A percentile compares a stretch with the other conserved stretches of the same genome.
Evolutionary conservation across 2,797 vertebrate genomes (phyloP).

Genomic region (Darevskia mixta): DNA sequence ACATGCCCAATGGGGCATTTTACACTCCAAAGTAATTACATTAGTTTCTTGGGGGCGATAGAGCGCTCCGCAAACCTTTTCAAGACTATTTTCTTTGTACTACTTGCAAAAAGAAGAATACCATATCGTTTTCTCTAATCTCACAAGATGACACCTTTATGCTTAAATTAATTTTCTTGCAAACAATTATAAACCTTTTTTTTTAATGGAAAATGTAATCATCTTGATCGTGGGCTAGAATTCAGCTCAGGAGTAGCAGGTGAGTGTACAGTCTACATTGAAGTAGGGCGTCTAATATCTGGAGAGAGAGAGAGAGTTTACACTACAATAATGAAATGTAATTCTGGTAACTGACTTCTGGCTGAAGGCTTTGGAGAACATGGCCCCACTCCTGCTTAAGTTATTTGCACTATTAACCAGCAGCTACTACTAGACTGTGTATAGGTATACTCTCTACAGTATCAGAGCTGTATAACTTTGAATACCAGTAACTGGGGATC

Average conservation of each 20-base stretch:
- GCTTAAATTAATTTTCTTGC: too few relatives aligned
- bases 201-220: too few relatives aligned
- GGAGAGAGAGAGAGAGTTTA: constrained; percentile 30
- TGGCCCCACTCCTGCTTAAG: neutral
- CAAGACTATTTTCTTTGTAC: constrained; percentile 37
- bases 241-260: constrained; percentile 45
- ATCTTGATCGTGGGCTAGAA: constrained; percentile 24
- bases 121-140: constrained; percentile 10
- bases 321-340: neutral
- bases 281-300: constrained; percentile 56
- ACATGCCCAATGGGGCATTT: constrained; percentile 30
- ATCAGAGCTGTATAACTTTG: too few relatives aligned
- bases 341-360: constrained; percentile 60
- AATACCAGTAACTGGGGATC: too few relatives aligned
- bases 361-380: constrained; percentile 33
- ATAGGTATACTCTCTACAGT: too few relatives aligned
- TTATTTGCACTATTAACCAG: neutral
- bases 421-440: neutral
- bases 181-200: too few relatives aligned
- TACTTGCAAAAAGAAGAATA: constrained; percentile 3
- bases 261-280: constrained; percentile 73
- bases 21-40: neutral
- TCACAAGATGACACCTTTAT: constrained; percentile 34
- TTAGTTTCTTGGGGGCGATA: neutral
- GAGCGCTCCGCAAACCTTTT: neutral